Evolutionary conservation across 2,888 invertebrate species (phyloP), one percentile per base, ranked within the genome.

Genomic region (Cryptops parisi): DNA sequence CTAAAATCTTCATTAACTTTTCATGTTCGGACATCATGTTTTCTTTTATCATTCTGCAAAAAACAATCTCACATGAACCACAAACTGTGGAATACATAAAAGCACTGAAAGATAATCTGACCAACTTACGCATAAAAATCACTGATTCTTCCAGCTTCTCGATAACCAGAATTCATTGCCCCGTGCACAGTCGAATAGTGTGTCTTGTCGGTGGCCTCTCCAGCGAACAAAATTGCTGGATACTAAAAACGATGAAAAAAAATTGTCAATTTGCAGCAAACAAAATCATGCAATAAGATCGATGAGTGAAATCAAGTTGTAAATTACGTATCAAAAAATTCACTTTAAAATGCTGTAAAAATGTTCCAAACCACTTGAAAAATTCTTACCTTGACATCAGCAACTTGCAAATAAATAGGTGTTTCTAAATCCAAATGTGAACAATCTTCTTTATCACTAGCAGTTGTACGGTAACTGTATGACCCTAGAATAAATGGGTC

Each of bases 401-500:
- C 39, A 19, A 55, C 41, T 19, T 27, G 53, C 15, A 45, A 41
- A 22, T 55, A 51, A 4, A 84, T 64, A 0, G 84, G 82, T 48
- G 68, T 66, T 0, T 75, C 76, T 25, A 84, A 68, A 60, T 76
- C 73, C 2, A 65, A 64, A 2, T 77, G 69, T 21, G 71, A 70
- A n/a, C 72, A 69, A 2, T 76, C 73, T 54, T 71, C 62, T 41
- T 67, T 63, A 24, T 79, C 77, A 0, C 75, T 68, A 4, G 70
- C 63, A 41, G 77, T 60, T 57, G 76, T 76, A 60, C 76, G 73
- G 64, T 72, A 81, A 2, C 77, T 74, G 65, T 87, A 88, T 0
- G 81, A 79, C 1, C 88, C 87, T 45, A 77, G 73, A 3, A 81
- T 79, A 67, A 75, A 77, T 1, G 77, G 76, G 68, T 85, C 79